Evolutionary conservation across 2,888 invertebrate genomes (phyloP).

Genomic region (Cephalotes varians): DNA sequence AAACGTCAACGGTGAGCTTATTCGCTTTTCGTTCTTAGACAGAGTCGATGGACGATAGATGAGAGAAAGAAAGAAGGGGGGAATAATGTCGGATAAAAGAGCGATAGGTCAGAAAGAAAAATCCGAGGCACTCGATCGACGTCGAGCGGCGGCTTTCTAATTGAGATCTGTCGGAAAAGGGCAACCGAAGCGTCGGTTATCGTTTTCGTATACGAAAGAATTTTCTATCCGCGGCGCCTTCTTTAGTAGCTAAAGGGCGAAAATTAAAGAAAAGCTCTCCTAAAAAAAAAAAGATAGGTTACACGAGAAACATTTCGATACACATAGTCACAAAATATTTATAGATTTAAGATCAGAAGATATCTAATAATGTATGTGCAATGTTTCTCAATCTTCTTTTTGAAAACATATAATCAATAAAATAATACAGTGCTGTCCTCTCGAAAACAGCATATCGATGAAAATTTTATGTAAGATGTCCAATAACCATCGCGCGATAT

Average conservation of each 20-base stretch:
- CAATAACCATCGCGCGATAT: not conserved
- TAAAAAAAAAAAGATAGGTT: not conserved
- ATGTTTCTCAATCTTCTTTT: not conserved
- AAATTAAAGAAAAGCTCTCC: not conserved
- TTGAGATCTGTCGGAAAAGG: slow-evolving; percentile 59
- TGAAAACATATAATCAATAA: slow-evolving; percentile 4
- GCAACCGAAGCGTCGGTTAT: slow-evolving; percentile 33
- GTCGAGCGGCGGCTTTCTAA: slow-evolving; percentile 33
- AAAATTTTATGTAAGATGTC: not conserved
- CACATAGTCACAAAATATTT: not conserved
- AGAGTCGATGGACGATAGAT: slow-evolving; percentile 50
- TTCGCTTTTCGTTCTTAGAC: slow-evolving; percentile 32
- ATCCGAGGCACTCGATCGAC: slow-evolving; percentile 44
- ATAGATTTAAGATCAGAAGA: not conserved
- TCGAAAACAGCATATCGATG: not conserved
- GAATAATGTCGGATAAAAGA: slow-evolving; percentile 28
- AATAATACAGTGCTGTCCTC: not conserved
- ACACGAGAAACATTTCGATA: not conserved
- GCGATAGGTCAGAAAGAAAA: slow-evolving; percentile 58
- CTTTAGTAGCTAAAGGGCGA: not conserved
- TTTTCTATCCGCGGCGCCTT: slow-evolving; percentile 5
- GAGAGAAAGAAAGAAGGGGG: not conserved
- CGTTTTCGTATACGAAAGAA: slow-evolving; percentile 34
- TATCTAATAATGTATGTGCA: not conserved
- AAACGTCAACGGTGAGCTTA: slow-evolving; percentile 33